Conservation (phyloP, 2,888 invertebrate species). For the Phortica okadai region DNA sequence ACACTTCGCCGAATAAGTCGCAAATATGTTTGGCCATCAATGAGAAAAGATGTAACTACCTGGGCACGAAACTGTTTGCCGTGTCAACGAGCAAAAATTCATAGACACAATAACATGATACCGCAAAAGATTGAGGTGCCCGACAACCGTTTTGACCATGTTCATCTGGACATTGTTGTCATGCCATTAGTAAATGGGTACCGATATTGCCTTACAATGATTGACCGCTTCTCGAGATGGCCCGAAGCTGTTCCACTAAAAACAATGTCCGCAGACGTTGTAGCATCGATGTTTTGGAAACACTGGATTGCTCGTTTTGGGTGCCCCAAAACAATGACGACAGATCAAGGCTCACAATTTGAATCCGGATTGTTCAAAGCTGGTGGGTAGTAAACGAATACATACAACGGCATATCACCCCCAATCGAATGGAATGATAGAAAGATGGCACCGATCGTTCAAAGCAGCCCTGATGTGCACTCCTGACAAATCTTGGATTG, state of each 20-base stretch:
- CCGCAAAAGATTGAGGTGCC: background rate
- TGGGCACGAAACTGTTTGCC: background rate
- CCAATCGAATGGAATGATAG: slow-evolving; percentile 69
- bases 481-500: slow-evolving; percentile 47
- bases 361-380: background rate
- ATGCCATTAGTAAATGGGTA: background rate
- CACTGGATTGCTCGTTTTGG: background rate
- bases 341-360: background rate
- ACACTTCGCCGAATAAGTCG: background rate
- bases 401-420: slow-evolving; percentile 70
- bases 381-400: background rate
- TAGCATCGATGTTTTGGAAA: background rate
- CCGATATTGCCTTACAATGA: background rate
- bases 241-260: background rate
- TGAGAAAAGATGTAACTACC: background rate
- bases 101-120: background rate
- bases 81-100: background rate
- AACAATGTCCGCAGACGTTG: background rate
- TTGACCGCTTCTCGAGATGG: background rate
- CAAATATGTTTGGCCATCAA: background rate
- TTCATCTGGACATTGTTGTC: background rate
- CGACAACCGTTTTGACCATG: background rate
- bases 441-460: slow-evolving; percentile 72
- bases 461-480: slow-evolving; percentile 69
- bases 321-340: background rate